Base-by-base conservation (phyloP, 1,140 invertebrate genomes). In the Cotesia chilonis region DNA sequence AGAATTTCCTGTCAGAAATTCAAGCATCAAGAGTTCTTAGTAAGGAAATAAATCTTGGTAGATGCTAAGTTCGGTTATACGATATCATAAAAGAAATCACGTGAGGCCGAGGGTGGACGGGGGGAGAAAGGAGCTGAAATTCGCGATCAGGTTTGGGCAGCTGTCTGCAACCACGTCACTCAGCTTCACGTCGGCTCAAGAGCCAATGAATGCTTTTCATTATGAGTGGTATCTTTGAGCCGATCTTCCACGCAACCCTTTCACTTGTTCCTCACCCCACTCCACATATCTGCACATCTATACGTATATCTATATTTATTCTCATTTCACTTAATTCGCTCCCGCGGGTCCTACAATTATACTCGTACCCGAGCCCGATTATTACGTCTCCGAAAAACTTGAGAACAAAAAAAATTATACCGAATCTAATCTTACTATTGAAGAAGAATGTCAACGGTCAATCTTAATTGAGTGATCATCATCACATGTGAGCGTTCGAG, bases 101-200 rank as follows among this genome's bases (percentile, higher is more conserved):
- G 79, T 79, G 82, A 82, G 83, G 78, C 76, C 73, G 65, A 75
- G 75, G 10, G 66, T 9, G 66, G 63, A 14, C 9, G 41, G 17
- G 36, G 10, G 51, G 20, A 68, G 7, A 28, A 68, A 55, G 28
- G 28, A 28, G 28, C 28, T 28, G 28, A 28, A 28, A 28, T 28
- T 28, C 28, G 28, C 66, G 66, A 68, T 68, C 66, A 68, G 66
- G 66, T 87, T 85, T 85, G 81, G 84, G 84, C 84, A 87, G 84
- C 85, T 87, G 85, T 86, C 85, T 83, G 79, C 83, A 82, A 81
- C 79, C 82, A 83, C 85, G 85, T 87, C 84, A 85, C 84, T 85
- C 84, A 83, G 82, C 78, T 83, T 84, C 82, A 84, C 76, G 77
- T 83, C 81, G 81, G 82, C 60, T 74, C 80, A 59, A 35, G 41